Base-by-base conservation (phyloP, 2,113 vertebrate genomes). In the Nycticebus coucang region DNA sequence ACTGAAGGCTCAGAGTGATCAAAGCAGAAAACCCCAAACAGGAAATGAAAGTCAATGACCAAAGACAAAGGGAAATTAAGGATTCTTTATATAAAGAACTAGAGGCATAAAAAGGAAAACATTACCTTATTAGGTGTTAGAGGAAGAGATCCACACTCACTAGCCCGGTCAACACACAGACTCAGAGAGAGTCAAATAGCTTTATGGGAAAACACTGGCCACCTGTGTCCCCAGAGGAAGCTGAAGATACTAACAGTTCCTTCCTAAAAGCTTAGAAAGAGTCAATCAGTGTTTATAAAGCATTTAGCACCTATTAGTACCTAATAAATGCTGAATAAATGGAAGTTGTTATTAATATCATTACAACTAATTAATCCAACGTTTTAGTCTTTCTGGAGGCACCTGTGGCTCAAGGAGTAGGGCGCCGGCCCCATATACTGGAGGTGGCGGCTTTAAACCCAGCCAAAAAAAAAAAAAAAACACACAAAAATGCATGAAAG, bases 1-100 rank as follows among this genome's bases (percentile, higher is more conserved):
- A 33, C 24, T 22, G 33, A 93, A 96, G 93, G 50, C 57, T 77
- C 33, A 22, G 28, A 45, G 68, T 66, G 62, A 71, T 75, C 86
- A 87, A 77, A 82, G 66, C 82, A 93, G 89, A 95, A 97, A 97
- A 87, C 57, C 87, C 84, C 17, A 80, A 95, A 77, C 71, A 87
- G 95, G 94, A 96, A 97, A 68, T 95, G 90, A 96, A 87, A 97
- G 89, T 94, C 87, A 95, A 53, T 94, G 93, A 95, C 90, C 71
- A 69, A 93, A 96, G 79, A 89, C 59, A 53, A 93, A 94, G 87
- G 80, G 95, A 96, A 93, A 96, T 93, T 92, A 74, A 89, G 71
- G 69, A 87, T 86, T 55, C 41, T 90, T 79, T 91, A 55, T 37
- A 80, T 55, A 94, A 78, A 90, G 78, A 95, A 87, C 69, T 91